Evolutionary conservation across 2,888 invertebrate genomes (phyloP), one percentile per base, ranked within the genome.

Genomic region (Microctonus brassicae): DNA sequence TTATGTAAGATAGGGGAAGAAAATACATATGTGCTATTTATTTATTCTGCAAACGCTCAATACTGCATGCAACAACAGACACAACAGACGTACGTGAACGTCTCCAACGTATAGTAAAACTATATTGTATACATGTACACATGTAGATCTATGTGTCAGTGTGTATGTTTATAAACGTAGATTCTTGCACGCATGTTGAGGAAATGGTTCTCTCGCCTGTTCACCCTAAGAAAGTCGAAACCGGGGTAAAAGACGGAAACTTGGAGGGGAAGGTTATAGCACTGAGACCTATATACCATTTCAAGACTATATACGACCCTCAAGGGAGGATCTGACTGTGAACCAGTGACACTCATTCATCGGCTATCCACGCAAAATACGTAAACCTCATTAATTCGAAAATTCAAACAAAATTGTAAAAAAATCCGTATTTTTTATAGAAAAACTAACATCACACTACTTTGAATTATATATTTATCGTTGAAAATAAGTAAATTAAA

Each of bases 331-430:
- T 75, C 68, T 69, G 36, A 60, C 61, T 70, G 13, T 47, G 22
- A 47, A 68, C 57, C 80, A 80, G 80, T 75, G 80, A 76, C 71
- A 79, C 80, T 80, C 80, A 80, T 78, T 75, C 75, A 73, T 73
- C 72, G 70, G 71, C 72, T 75, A 66, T 52, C 33, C 36, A 13
- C 36, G 57, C 33, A 24, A 24, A 17, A 58, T 55, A 55, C n/a
- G 11, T 26, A 22, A 2, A 57, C n/a, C 2, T n/a, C 9, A 26
- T 2, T n/a, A n/a, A 57, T 52, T 9, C 7, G 17, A 17, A 22
- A 52, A 20, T 20, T 20, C 20, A 20, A 53, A 53, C 20, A 20
- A 9, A 17, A n/a, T n/a, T n/a, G n/a, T n/a, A n/a, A n/a, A n/a
- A n/a, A n/a, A n/a, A n/a, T n/a, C n/a, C n/a, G n/a, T n/a, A n/a